Evolutionary conservation across 2,113 vertebrate species (phyloP).

Genomic region (Gallinago paraguaiae): DNA sequence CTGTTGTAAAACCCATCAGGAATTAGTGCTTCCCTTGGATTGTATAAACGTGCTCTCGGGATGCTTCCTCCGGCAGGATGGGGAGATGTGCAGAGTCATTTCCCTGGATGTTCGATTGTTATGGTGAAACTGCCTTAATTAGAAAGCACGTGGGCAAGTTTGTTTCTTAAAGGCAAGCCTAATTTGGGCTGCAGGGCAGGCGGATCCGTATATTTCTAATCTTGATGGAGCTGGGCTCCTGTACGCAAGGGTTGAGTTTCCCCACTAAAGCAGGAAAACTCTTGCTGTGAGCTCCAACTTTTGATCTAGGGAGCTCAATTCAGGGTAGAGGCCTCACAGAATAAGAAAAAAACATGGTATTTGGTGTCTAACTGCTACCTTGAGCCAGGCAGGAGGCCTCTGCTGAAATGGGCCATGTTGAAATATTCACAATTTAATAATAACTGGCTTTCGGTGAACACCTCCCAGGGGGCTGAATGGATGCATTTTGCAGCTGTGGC

Average conservation of each 20-base stretch:
- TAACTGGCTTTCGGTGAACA: not conserved
- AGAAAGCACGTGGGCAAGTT: not conserved
- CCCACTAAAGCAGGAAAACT: not conserved
- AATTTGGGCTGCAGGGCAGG: not conserved
- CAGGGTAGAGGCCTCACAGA: not conserved
- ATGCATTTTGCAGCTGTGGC: conserved; percentile 23
- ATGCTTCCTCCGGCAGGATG: conserved; percentile 18
- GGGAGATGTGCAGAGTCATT: conserved; percentile 29
- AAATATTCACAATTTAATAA: conserved; percentile 46
- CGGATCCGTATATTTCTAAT: not conserved
- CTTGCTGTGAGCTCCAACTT: not conserved
- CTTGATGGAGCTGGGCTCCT: not conserved
- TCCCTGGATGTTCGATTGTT: not conserved
- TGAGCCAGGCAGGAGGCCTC: not conserved
- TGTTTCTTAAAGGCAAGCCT: not conserved
- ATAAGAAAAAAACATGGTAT: not conserved
- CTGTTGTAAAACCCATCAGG: not conserved
- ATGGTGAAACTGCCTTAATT: not conserved
- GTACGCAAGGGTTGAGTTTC: not conserved
- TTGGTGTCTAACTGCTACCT: not conserved
- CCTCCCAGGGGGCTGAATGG: not conserved
- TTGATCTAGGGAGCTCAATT: not conserved
- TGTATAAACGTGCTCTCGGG: not conserved
- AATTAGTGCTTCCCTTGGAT: not conserved
- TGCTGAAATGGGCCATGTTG: not conserved